phyloP scores from a whole-genome alignment of 1,140 invertebrate species.

The Bombus turneri region DNA sequence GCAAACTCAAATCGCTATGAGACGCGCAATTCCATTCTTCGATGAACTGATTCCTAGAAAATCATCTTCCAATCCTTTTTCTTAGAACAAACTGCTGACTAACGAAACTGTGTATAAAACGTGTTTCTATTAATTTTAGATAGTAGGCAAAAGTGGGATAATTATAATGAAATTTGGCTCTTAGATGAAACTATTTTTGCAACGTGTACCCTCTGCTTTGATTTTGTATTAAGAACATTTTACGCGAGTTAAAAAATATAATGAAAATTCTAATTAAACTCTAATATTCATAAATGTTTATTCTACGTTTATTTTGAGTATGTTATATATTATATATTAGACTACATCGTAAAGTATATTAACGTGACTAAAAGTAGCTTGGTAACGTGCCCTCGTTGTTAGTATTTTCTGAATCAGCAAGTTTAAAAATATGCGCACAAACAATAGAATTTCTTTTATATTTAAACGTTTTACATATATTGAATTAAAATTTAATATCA shows the following conservation, averaged over 20 bases:
- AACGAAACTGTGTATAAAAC: no score
- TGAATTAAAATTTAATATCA: not conserved
- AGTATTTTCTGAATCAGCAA: not conserved
- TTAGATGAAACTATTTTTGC: no score
- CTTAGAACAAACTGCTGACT: no score
- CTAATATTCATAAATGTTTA: not conserved
- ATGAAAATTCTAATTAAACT: not conserved
- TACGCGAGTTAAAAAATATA: not conserved
- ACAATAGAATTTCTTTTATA: not conserved
- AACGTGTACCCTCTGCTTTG: not conserved
- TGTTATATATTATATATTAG: not conserved
- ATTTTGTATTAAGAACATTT: not conserved
- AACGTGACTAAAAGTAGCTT: not conserved
- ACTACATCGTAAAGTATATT: not conserved
- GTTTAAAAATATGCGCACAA: not conserved
- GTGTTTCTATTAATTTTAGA: no score
- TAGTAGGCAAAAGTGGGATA: no score
- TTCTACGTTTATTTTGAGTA: not conserved
- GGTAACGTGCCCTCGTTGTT: not conserved
- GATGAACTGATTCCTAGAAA: no score
- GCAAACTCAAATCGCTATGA: no score
- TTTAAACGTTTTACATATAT: not conserved
- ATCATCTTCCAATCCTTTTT: no score
- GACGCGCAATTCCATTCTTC: no score
- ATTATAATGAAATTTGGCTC: no score